Base-by-base conservation (phyloP, 2,113 vertebrate species). In the Coregonus clupeaformis region DNA sequence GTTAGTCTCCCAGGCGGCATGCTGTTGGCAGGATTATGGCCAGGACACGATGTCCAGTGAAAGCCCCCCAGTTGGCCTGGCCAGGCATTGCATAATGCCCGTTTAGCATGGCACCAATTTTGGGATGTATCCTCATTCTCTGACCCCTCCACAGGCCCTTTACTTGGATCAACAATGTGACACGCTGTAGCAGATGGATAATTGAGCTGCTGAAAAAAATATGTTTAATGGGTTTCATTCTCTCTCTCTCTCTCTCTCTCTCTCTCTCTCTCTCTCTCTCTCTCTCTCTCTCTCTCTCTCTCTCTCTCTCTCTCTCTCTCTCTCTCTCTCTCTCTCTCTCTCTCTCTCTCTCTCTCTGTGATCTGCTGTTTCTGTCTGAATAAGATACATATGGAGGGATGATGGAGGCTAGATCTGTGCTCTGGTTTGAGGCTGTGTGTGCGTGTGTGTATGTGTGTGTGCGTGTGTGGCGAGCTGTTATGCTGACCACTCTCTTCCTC, bases 21-120 rank as follows among this genome's bases (percentile, higher is more conserved):
- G 82, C 80, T 91, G 75, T 87, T 92, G 92, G 91, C 91, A 90
- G 86, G 90, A 90, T 91, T 89, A 90, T 81, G 77, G 59, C 80
- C 86, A 74, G 86, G 85, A 91, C 91, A 92, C 91, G 85, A 91
- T 92, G 90, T 92, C 87, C 87, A 83, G 80, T 88, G 85, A 91
- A 90, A 89, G 75, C 84, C 83, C 52, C 80, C 77, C 79, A 74
- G 84, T 88, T 86, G 73, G 80, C 73, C 3, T 77, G 71, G 86
- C 87, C 91, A 91, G 87, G 80, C 83, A 80, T 85, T 87, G 86
- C 88, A 88, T 89, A 90, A 92, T 90, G 86, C 82, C 83, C 78
- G 90, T 92, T 92, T 91, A 92, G 87, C 82, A 82, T 85, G 88
- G 85, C 77, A 82, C 82, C 85, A 85, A 88, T 89, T 83, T 85